Conservation (phyloP, 1,140 invertebrate genomes). For the Sipha flava region DNA sequence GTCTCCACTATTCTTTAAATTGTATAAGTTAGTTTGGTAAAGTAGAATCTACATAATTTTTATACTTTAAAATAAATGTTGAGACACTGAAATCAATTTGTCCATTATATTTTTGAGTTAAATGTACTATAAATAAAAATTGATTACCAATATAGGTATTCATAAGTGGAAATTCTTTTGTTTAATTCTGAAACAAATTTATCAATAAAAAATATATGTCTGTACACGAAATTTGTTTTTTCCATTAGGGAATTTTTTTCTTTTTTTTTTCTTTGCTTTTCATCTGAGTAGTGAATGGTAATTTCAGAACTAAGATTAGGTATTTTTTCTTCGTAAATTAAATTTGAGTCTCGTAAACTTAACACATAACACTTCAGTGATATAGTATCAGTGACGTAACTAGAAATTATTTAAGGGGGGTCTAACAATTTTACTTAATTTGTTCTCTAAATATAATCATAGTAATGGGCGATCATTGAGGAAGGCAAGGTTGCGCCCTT, state of each 20-base stretch:
- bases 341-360: not conserved
- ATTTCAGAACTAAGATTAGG: not conserved
- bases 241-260: not conserved
- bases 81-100: not conserved
- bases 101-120: not conserved
- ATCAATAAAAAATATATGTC: slow-evolving; percentile 12
- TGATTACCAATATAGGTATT: slow-evolving; percentile 1
- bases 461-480: too few relatives aligned
- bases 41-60: not conserved
- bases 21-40: not conserved
- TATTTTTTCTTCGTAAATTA: not conserved
- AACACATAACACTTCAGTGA: not conserved
- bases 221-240: not conserved
- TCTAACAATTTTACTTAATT: too few relatives aligned
- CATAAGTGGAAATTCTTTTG: not conserved
- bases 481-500: too few relatives aligned
- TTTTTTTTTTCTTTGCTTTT: not conserved
- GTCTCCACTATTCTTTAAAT: not conserved
- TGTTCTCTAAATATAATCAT: too few relatives aligned
- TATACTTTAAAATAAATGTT: not conserved
- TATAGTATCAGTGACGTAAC: too few relatives aligned
- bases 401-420: too few relatives aligned
- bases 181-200: not conserved
- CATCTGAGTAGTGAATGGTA: not conserved
- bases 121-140: not conserved